A percentile compares a stretch with the other conserved stretches of the same genome.
Conservation (phyloP, 2,888 invertebrate genomes). For the Galerucella pusilla region DNA sequence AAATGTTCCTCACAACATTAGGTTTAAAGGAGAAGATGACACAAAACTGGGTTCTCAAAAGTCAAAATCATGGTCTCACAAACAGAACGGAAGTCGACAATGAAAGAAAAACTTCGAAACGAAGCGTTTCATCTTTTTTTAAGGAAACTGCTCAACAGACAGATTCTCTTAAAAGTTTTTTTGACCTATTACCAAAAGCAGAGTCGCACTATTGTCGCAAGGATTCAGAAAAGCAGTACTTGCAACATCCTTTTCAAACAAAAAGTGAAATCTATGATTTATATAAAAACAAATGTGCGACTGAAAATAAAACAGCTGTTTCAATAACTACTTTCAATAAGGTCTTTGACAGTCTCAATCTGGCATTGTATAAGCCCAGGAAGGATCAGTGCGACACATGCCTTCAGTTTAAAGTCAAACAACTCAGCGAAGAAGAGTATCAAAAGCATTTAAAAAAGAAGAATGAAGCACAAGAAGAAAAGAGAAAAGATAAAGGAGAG, state of each 20-base stretch:
- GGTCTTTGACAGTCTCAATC: constrained; percentile 1
- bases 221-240: no score
- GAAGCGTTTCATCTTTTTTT: not conserved
- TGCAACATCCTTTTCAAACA: no score
- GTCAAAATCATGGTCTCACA: not conserved
- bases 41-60: not conserved
- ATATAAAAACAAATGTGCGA: no score
- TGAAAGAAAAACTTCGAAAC: not conserved
- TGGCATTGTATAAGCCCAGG: constrained; percentile 8
- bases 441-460: constrained; percentile 5
- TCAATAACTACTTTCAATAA: not conserved
- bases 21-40: not conserved
- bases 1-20: not conserved
- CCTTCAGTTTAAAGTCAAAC: not conserved
- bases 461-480: constrained; percentile 9
- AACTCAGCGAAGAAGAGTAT: constrained; percentile 11
- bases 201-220: no score
- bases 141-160: no score
- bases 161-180: no score
- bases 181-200: no score
- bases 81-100: not conserved
- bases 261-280: no score
- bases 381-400: constrained; percentile 10
- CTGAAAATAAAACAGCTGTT: not conserved
- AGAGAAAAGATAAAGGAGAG: not conserved